Conservation (phyloP, 2,888 invertebrate species). For the Agrochola macilenta region DNA sequence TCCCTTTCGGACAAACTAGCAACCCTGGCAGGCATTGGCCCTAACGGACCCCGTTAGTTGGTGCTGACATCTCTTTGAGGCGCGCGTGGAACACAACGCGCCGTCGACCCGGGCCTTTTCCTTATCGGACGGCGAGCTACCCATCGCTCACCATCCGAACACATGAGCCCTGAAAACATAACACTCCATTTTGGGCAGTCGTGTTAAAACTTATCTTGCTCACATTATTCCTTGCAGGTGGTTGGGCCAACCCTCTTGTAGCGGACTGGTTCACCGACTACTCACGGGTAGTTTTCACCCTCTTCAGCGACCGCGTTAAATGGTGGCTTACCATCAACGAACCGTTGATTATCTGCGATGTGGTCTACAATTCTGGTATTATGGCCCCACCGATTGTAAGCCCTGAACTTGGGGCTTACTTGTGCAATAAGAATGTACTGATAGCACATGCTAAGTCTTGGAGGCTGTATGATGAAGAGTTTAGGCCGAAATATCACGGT, state of each 20-base stretch:
- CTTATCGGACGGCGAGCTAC: too few species aligned
- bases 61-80: too few species aligned
- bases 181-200: not conserved
- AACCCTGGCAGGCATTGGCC: too few species aligned
- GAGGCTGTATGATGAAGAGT: constrained; percentile 91
- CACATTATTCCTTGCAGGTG: constrained; percentile 20
- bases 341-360: constrained; percentile 84
- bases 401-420: constrained; percentile 34
- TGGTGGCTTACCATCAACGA: constrained; percentile 94
- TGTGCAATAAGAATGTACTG: constrained; percentile 92
- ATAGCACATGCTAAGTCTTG: constrained; percentile 92
- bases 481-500: constrained; percentile 74
- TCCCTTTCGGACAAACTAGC: too few species aligned
- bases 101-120: too few species aligned
- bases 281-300: constrained; percentile 88
- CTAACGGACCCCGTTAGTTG: too few species aligned
- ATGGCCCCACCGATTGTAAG: constrained; percentile 85
- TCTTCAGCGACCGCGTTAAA: constrained; percentile 91
- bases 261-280: constrained; percentile 75
- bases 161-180: not conserved
- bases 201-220: not conserved
- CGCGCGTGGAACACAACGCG: too few species aligned
- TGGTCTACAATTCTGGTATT: constrained; percentile 73
- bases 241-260: constrained; percentile 40
- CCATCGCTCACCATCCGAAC: too few species aligned